Conservation (phyloP, 2,113 vertebrate species). For the Tenebrosternarchus preto region DNA sequence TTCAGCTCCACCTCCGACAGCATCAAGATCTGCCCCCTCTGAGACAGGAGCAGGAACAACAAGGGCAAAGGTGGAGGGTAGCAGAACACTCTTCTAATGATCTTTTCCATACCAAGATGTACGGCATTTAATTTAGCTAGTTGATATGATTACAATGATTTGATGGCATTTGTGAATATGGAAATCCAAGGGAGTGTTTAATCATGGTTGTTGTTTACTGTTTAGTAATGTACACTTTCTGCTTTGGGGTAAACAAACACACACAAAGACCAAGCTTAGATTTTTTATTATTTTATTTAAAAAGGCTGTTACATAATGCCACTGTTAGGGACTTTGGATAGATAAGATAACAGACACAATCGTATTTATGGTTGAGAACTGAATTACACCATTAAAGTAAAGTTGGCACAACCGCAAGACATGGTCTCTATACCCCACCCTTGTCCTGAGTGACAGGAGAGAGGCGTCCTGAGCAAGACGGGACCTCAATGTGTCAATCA, state of each 20-base stretch:
- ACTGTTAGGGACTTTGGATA: conserved; percentile 50
- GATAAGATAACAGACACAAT: neutral
- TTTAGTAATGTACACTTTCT: neutral
- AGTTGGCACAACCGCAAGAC: neutral
- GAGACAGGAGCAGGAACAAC: conserved; percentile 19
- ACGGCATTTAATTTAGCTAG: too few relatives aligned
- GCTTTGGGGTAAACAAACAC: neutral
- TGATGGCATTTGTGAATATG: too few relatives aligned
- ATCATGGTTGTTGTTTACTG: too few relatives aligned
- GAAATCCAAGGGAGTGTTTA: too few relatives aligned
- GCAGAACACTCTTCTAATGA: too few relatives aligned
- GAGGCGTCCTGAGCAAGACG: neutral
- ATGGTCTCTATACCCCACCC: conserved; percentile 21
- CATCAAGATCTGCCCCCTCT: conserved; percentile 75
- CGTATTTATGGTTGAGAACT: neutral
- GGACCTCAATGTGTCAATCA: neutral
- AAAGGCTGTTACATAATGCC: conserved; percentile 59
- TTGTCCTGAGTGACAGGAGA: conserved; percentile 9
- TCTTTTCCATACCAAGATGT: too few relatives aligned
- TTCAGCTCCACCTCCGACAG: conserved; percentile 71
- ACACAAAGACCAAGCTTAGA: neutral
- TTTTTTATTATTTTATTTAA: conserved; percentile 64
- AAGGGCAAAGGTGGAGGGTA: too few relatives aligned
- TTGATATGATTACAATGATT: too few relatives aligned
- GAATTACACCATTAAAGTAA: neutral